Evolutionary conservation across 2,797 vertebrate genomes (phyloP).

Genomic region (Caiman crocodilus): DNA sequence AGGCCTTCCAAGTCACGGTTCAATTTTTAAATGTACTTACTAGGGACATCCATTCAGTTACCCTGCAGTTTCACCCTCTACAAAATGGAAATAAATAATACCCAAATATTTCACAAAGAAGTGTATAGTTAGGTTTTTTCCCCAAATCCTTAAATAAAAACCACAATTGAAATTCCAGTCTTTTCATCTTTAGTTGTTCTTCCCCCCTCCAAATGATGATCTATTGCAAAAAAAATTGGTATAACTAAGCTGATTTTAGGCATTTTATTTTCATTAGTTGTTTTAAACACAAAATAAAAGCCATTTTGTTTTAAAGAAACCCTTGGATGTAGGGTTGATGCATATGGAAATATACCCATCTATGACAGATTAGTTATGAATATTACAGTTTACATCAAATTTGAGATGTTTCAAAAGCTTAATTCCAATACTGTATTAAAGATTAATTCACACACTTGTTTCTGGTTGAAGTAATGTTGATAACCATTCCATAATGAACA

Average conservation of each 20-base stretch:
- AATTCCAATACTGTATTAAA: not conserved
- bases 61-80: not conserved
- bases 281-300: not conserved
- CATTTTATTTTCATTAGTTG: not conserved
- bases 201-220: not conserved
- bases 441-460: not conserved
- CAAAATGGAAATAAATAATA: not conserved
- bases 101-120: fast-evolving
- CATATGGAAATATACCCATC: not conserved
- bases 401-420: not conserved
- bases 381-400: not conserved
- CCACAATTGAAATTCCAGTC: not conserved
- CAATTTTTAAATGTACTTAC: not conserved
- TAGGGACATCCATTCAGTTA: not conserved
- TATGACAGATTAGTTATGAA: not conserved
- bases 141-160: not conserved
- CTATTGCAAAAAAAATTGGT: not conserved
- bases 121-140: not conserved
- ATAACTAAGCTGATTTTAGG: not conserved
- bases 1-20: not conserved
- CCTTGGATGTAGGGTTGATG: not conserved
- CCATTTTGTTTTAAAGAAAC: not conserved
- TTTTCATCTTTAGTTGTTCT: fast-evolving
- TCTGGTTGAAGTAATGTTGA: not conserved
- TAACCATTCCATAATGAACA: not conserved